phyloP scores from a whole-genome alignment of 2,113 vertebrate genomes.

The Ptyas mucosa region DNA sequence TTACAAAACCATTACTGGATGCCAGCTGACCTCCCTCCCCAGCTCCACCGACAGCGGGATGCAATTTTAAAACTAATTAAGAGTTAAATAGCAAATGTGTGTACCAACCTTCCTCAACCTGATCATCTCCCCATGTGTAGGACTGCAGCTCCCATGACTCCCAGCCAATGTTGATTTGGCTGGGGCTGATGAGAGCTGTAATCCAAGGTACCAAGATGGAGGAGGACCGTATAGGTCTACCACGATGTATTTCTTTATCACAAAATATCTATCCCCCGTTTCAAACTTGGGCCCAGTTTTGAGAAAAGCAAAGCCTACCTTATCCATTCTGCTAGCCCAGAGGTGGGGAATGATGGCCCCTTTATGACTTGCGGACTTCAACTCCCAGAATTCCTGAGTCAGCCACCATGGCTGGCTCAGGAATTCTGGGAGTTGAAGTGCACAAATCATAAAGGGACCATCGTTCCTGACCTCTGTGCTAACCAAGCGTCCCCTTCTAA shows the following conservation, averaged over 20 bases:
- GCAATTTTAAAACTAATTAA: background rate
- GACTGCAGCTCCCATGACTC: background rate
- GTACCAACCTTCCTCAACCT: background rate
- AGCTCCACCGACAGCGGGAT: constrained; percentile 18
- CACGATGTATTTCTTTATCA: background rate
- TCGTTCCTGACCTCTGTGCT: no score
- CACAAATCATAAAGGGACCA: no score
- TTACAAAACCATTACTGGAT: background rate
- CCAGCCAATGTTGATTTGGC: background rate
- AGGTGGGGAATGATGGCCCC: no score
- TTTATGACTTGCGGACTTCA: no score
- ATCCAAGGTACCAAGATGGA: background rate
- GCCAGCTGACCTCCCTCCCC: constrained; percentile 9
- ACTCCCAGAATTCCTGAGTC: no score
- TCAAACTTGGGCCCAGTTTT: background rate
- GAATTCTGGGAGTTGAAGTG: no score
- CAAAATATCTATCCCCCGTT: background rate
- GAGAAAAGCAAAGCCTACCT: background rate
- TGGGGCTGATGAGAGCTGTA: background rate
- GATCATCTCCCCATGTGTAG: background rate
- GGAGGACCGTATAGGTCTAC: background rate
- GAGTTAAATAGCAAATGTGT: constrained; percentile 22
- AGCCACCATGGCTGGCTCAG: no score
- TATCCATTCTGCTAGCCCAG: no score
- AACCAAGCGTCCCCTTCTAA: background rate